Percentiles rank a stretch among this genome's conserved stretches.
Evolutionary conservation across 1,140 invertebrate genomes (phyloP).

Genomic region (Bombus confusus): DNA sequence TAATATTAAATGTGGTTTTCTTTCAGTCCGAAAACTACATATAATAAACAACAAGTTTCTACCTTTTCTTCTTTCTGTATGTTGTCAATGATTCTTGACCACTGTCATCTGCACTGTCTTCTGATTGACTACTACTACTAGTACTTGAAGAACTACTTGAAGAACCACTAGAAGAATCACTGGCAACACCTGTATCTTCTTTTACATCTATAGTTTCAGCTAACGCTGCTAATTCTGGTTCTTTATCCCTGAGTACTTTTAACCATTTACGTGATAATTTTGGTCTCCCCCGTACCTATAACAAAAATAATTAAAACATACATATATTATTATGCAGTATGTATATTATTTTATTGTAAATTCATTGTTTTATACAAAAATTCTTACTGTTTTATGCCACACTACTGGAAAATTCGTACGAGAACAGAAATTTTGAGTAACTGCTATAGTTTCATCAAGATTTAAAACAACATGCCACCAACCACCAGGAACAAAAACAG

Average conservation of each 20-base stretch:
- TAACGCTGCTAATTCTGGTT: slow-evolving; percentile 91
- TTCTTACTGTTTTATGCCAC: slow-evolving; percentile 97
- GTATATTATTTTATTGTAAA: not conserved
- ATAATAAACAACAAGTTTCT: slow-evolving; percentile 19
- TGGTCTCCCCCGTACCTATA: slow-evolving; percentile 89
- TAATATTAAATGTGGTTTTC: slow-evolving; percentile 16
- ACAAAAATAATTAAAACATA: slow-evolving; percentile 29
- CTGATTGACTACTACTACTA: slow-evolving; percentile 84
- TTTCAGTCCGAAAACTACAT: slow-evolving; percentile 14
- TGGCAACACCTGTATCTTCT: slow-evolving; percentile 94
- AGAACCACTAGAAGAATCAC: slow-evolving; percentile 96
- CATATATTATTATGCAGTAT: no score
- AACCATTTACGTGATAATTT: slow-evolving; percentile 92
- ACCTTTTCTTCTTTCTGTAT: slow-evolving; percentile 92
- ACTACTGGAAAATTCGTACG: slow-evolving; percentile 97
- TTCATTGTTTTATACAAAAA: not conserved
- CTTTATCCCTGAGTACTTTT: slow-evolving; percentile 85
- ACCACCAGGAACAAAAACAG: slow-evolving; percentile 98
- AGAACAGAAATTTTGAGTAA: slow-evolving; percentile 99
- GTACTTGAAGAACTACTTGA: slow-evolving; percentile 91
- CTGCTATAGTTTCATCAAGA: slow-evolving; percentile 96
- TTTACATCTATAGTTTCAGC: slow-evolving; percentile 94
- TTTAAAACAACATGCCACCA: slow-evolving; percentile 99
- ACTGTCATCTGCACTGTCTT: slow-evolving; percentile 88
- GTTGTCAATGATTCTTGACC: slow-evolving; percentile 94